A percentile compares a stretch with the other conserved stretches of the same genome.
These are phyloP conservation scores for Spodoptera exigua DNA, from an alignment of 2,888 invertebrate genomes.

Conservation along the genomic window DNA sequence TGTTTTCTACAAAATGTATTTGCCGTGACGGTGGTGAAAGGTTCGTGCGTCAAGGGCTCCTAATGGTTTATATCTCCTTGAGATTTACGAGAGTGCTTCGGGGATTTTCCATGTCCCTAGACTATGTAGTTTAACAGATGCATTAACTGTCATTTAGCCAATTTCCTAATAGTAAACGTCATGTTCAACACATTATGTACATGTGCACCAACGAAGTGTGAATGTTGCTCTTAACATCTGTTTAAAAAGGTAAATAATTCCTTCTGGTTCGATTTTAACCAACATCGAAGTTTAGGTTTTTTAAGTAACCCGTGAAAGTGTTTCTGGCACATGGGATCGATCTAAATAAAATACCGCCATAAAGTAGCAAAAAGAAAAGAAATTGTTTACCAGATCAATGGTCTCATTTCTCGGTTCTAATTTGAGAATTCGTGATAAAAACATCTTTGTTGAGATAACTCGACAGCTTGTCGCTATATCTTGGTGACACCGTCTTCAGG, in stretches of 20 bases:
- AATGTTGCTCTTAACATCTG: constrained; percentile 4
- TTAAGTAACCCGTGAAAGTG: not conserved
- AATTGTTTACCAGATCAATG: constrained; percentile 14
- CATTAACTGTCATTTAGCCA: constrained; percentile 30
- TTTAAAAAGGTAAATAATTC: not conserved
- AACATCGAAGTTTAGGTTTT: no score
- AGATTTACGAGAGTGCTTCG: constrained; percentile 4
- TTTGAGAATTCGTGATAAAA: constrained; percentile 34
- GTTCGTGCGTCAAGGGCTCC: constrained; percentile 44
- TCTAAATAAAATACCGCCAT: no score
- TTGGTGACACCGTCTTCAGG: constrained; percentile 25
- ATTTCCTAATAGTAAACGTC: constrained; percentile 20
- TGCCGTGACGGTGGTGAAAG: constrained; percentile 30
- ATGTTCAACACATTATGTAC: constrained; percentile 5
- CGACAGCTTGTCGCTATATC: constrained; percentile 45
- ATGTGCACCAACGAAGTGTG: constrained; percentile 16
- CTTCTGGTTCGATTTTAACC: no score
- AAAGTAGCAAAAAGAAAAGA: not conserved
- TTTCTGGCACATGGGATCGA: not conserved
- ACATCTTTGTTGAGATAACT: constrained; percentile 34
- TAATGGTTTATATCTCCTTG: constrained; percentile 43
- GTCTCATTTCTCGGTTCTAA: constrained; percentile 17
- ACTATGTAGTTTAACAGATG: constrained; percentile 22
- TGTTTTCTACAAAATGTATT: constrained; percentile 42
- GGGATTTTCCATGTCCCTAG: constrained; percentile 33